Percentiles rank a stretch among this genome's conserved stretches.
These are phyloP conservation scores for Thalassaphorura encarpata DNA, from an alignment of 1,140 invertebrate genomes.

Conservation along the genomic window DNA sequence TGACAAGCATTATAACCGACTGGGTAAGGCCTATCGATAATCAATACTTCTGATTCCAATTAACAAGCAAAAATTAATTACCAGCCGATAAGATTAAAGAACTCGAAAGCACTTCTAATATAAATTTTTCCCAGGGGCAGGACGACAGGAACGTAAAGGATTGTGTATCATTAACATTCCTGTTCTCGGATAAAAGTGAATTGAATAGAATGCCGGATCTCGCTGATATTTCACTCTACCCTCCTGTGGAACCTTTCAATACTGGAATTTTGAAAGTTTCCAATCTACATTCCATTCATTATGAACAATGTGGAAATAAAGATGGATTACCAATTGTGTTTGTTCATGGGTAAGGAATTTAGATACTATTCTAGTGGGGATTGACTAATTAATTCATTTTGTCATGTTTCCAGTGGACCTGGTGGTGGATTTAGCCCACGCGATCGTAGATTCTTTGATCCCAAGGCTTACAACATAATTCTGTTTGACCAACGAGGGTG, in stretches of 20 bases:
- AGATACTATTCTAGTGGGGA: background rate
- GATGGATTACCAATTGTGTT: slow-evolving; percentile 36
- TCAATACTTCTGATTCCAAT: no score
- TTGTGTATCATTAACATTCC: no score
- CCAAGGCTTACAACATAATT: slow-evolving; percentile 36
- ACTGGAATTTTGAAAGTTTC: slow-evolving; percentile 27
- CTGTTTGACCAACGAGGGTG: slow-evolving; percentile 39
- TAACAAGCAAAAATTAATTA: no score
- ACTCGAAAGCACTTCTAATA: no score
- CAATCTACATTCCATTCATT: slow-evolving; percentile 37
- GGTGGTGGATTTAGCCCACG: slow-evolving; percentile 35
- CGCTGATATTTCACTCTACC: slow-evolving; percentile 6
- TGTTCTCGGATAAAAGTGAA: no score
- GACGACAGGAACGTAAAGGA: no score
- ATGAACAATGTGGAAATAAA: slow-evolving; percentile 37
- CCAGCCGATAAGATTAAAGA: no score
- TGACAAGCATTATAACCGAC: no score
- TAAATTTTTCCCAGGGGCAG: no score
- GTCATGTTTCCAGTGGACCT: slow-evolving; percentile 35
- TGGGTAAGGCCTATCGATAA: no score
- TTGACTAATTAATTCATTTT: background rate
- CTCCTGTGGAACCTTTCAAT: slow-evolving; percentile 7
- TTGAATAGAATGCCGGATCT: background rate
- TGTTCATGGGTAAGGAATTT: slow-evolving; percentile 14
- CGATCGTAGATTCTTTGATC: slow-evolving; percentile 39